Percentiles rank a stretch among this genome's conserved stretches.
phyloP scores from a whole-genome alignment of 2,888 invertebrate genomes.

The Drosophila koepferae region DNA sequence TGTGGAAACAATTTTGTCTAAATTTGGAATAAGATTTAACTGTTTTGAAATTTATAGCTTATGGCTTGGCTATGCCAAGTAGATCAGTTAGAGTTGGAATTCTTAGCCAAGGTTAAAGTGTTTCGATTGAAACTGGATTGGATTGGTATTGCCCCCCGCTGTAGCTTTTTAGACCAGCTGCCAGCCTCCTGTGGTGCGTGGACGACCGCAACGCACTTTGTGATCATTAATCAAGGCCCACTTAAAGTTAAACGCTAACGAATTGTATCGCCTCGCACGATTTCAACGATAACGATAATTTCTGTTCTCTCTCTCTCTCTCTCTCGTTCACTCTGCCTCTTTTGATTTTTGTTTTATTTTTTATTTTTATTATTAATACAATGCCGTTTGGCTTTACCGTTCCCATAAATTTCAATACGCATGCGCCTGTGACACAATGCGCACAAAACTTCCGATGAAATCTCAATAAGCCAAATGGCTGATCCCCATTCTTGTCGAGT shows the following conservation, averaged over 20 bases:
- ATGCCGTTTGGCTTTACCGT: constrained; percentile 76
- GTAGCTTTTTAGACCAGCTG: constrained; percentile 50
- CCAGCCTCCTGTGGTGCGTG: constrained; percentile 66
- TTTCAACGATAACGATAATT: constrained; percentile 75
- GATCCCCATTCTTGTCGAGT: constrained; percentile 35
- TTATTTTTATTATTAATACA: constrained; percentile 68
- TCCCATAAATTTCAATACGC: constrained; percentile 75
- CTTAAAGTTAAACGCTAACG: constrained; percentile 79
- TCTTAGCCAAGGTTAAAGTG: constrained; percentile 34
- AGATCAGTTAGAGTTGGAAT: constrained; percentile 17
- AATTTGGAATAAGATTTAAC: neutral
- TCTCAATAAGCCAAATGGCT: constrained; percentile 73
- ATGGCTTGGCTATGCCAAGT: constrained; percentile 13
- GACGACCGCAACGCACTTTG: constrained; percentile 61
- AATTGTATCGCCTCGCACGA: constrained; percentile 75
- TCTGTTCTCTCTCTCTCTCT: constrained; percentile 28
- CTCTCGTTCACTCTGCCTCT: constrained; percentile 15
- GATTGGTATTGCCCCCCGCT: constrained; percentile 37
- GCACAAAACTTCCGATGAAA: constrained; percentile 77
- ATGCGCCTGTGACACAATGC: constrained; percentile 72
- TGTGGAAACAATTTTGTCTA: neutral
- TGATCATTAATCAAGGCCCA: constrained; percentile 76
- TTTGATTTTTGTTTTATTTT: constrained; percentile 31
- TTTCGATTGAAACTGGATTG: constrained; percentile 24
- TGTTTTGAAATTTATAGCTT: neutral